These are phyloP conservation scores for Lichenostomus cassidix DNA, from an alignment of 2,113 vertebrate genomes.

Conservation along the genomic window DNA sequence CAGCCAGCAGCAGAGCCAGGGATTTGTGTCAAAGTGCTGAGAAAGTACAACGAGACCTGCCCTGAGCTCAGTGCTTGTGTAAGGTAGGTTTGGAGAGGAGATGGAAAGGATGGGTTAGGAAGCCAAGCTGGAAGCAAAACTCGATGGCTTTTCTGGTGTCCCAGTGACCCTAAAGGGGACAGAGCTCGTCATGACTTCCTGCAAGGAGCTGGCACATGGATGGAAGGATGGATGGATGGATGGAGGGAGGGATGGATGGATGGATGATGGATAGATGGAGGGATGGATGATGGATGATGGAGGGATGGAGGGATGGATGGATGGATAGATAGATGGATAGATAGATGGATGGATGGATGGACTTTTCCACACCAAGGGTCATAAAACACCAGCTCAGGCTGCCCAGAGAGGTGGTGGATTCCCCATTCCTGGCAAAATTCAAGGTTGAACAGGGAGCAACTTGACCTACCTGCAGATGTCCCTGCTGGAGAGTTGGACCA, in stretches of 20 bases:
- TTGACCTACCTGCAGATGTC: background rate
- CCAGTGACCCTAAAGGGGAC: fast-evolving
- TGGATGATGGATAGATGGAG: no score
- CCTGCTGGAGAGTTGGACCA: background rate
- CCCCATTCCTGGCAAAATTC: background rate
- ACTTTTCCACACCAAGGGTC: background rate
- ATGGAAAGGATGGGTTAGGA: background rate
- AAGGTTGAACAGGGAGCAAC: background rate
- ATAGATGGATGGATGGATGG: no score
- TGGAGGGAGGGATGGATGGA: no score
- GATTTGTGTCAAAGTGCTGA: background rate
- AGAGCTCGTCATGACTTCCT: background rate
- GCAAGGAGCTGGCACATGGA: fast-evolving
- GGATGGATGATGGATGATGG: no score
- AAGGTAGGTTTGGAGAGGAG: background rate
- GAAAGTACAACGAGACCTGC: background rate
- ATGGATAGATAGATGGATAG: no score
- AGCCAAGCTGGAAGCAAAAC: background rate
- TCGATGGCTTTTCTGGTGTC: background rate
- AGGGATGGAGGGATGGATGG: no score
- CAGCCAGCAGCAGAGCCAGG: constrained; percentile 29
- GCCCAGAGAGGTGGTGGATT: background rate
- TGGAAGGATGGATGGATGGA: background rate
- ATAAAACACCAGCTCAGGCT: background rate
- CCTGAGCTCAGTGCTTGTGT: fast-evolving